Base-by-base conservation (phyloP, 2,888 invertebrate species). In the Actias luna region DNA sequence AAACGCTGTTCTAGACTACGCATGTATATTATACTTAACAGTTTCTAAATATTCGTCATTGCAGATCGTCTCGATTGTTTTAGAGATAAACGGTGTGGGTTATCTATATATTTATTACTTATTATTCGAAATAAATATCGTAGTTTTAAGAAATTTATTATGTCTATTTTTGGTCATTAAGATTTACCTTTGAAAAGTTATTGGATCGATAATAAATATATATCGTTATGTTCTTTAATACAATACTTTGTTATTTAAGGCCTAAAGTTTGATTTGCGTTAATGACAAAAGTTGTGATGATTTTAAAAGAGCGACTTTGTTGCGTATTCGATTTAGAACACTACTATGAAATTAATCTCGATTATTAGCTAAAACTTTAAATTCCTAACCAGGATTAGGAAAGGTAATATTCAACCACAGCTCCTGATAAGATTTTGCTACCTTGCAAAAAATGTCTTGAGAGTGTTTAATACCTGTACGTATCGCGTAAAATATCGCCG, bases 101-200 rank as follows among this genome's bases (percentile, higher is more conserved):
- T 58, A 62, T 62, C 25, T 62, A 62, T 35, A 42, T 61, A 33
- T 62, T 39, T 33, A 42, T 59, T 59, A 25, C 59, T 60, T 55
- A 42, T 59, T 39, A 10, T 59, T 36, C 27, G 39, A 39, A 59
- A 57, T 57, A 14, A 59, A 33, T 63, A 59, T 46, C 60, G 31
- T 58, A 61, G 63, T 29, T 63, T 2, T 63, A 63, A 63, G 60
- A 46, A 5, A 63, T n/a, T n/a, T n/a, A 60, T 33, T 63, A 39
- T 50, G 33, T 59, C 35, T 46, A 62, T 10, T 31, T 58, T 42
- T 35, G 7, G 52, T 22, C 33, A 62, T 42, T 42, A 39, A 22
- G 16, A 42, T 57, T 25, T 50, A 50, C 12, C 16, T 58, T 42
- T 42, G 33, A 42, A 58, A 31, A 22, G 55, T 61, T 39, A 61